phyloP scores from a whole-genome alignment of 2,888 invertebrate genomes.

The Nomada lathburiana region DNA sequence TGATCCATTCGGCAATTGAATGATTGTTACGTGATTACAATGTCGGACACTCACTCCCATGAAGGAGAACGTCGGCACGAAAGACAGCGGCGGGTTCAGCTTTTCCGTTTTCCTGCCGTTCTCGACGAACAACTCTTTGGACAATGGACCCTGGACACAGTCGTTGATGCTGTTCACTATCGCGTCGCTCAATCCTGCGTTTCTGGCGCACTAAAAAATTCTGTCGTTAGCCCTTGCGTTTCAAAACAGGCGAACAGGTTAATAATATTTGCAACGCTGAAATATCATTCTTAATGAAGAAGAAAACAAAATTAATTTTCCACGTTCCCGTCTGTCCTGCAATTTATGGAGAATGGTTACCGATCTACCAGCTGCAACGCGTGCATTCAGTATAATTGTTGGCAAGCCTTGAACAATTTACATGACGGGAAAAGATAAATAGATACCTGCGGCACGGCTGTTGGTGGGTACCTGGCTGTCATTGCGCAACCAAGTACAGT shows the following conservation, averaged over 20 bases:
- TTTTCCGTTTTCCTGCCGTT: constrained; percentile 82
- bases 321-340: too few relatives aligned
- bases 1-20: background rate
- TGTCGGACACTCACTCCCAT: constrained; percentile 79
- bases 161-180: constrained; percentile 65
- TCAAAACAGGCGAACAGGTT: background rate
- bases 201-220: constrained; percentile 81
- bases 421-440: constrained; percentile 9
- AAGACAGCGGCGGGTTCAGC: constrained; percentile 77
- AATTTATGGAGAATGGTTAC: too few relatives aligned
- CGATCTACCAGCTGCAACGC: too few relatives aligned
- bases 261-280: background rate
- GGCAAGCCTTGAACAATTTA: background rate
- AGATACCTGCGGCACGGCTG: constrained; percentile 73
- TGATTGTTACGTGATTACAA: background rate
- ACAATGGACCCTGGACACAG: constrained; percentile 77
- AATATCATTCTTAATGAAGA: too few relatives aligned
- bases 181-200: constrained; percentile 70
- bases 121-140: constrained; percentile 80
- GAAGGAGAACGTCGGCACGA: constrained; percentile 84
- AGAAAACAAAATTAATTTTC: too few relatives aligned
- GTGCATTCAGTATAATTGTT: background rate
- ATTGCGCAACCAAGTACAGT: constrained; percentile 84
- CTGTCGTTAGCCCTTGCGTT: too few relatives aligned
- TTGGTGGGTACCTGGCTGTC: constrained; percentile 73